Evolutionary conservation across 2,888 invertebrate genomes (phyloP).

Genomic region (Eucera pruinosa): DNA sequence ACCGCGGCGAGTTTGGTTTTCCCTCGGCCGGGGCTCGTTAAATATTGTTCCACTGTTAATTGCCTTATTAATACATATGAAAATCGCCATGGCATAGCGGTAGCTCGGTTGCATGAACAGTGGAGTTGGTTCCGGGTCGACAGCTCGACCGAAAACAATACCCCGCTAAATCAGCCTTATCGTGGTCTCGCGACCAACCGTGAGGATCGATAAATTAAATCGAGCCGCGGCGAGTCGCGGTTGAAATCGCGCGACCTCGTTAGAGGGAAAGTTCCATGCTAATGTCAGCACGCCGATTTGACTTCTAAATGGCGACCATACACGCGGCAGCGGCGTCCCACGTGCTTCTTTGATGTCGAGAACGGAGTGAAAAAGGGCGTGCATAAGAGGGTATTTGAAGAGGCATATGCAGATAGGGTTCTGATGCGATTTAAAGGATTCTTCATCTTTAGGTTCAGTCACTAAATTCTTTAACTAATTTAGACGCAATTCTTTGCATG

Average conservation of each 20-base stretch:
- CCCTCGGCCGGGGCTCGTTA: constrained; percentile 51
- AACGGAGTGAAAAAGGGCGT: not conserved
- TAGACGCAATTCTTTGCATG: no score
- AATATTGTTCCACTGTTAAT: constrained; percentile 77
- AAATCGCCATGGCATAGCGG: constrained; percentile 52
- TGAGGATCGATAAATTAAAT: constrained; percentile 65
- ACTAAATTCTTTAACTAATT: no score
- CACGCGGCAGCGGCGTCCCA: not conserved
- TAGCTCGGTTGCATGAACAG: not conserved
- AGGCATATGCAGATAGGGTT: no score
- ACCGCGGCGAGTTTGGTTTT: constrained; percentile 24
- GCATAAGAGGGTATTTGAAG: no score
- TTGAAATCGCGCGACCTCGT: constrained; percentile 59
- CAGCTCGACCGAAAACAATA: constrained; percentile 59
- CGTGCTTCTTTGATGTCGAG: not conserved
- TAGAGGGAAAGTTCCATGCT: constrained; percentile 58
- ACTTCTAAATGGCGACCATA: constrained; percentile 47
- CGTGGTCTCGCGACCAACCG: constrained; percentile 39
- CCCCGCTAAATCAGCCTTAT: constrained; percentile 51
- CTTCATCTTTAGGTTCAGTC: no score
- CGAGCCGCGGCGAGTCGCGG: constrained; percentile 43
- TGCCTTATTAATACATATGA: constrained; percentile 79
- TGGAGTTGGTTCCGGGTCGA: constrained; percentile 24
- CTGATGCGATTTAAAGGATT: no score
- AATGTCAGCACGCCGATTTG: constrained; percentile 31